Base-by-base conservation (phyloP, 2,797 vertebrate species). In the Acanthopagrus latus region DNA sequence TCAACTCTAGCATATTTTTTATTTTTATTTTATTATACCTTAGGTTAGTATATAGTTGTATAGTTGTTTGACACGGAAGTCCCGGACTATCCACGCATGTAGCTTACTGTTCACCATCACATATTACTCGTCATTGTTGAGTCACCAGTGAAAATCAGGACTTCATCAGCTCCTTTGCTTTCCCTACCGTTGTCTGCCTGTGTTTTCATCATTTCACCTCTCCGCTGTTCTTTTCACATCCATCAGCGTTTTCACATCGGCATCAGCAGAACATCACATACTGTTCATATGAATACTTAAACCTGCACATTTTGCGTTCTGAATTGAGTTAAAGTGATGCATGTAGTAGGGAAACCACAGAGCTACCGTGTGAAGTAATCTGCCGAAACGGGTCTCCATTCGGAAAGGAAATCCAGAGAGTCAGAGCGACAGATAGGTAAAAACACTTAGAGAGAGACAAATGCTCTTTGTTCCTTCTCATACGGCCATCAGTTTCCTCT, bases 311-410 rank as follows among this genome's bases (percentile, higher is more conserved):
- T 56, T 58, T 60, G 11, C 38, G 7, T 52, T 54, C 5, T n/a
- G 25, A 55, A 73, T 33, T 38, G 33, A 66, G 23, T 65, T 57
- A 62, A 60, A 54, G 1, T 17, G 52, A 55, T 29, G 27, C 47
- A 52, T 21, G 18, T 3, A 43, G 58, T 58, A 77, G 56, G 44
- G 60, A 70, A 66, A 48, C 16, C 65, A n/a, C 50, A 79, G 47
- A 33, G 25, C 50, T 59, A 18, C 41, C 38, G 58, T 74, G 70
- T 29, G 25, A 77, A 67, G 27, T 75, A 18, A 76, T 72, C 56
- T 75, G 38, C 17, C 57, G 48, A 58, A 50, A 63, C 20, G 27
- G 29, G 20, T 65, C 48, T 33, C n/a, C 48, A 25, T 54, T 58
- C 23, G 33, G 71, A 78, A 63, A 44, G 21, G 60, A 52, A 64